Base-by-base conservation (phyloP, 2,797 vertebrate species). In the Botia kubotai region DNA sequence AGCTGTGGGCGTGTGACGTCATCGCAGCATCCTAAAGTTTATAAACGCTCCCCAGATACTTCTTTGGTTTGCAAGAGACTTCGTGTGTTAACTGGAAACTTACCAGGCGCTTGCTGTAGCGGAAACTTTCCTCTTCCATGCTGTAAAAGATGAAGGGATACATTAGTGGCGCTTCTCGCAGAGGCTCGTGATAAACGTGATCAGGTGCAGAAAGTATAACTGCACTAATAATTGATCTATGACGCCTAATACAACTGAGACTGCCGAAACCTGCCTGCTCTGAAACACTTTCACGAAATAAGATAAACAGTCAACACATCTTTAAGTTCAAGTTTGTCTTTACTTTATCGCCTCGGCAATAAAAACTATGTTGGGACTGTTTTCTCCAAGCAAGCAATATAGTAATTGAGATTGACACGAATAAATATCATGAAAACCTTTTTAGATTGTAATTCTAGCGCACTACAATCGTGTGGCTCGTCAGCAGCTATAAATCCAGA, bases 21-120 rank as follows among this genome's bases (percentile, higher is more conserved):
- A 60, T 60, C 55, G 46, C 77, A 80, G 19, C 14, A 8, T 33
- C 19, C 10, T 53, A 26, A 46, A 33, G 3, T 33, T 33, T 33
- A 33, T 33, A 33, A 33, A 33, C 19, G 16, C 55, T 48, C 8
- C 65, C 19, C 5, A 19, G 16, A 67, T 19, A 2, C 19, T 14
- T 0, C 17, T 77, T 46, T 68, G 14, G 5, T n/a, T 67, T 55
- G 16, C 33, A 46, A 26, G 36, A 53, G 13, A 52, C 29, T 0
- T 6, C 2, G 10, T 62, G 2, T 33, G 4, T 46, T 26, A 71
- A 65, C 48, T 1, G 62, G 72, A 60, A 79, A 96, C 97, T 96
- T 87, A 98, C 97, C 96, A 98, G 91, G 90, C 97, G 95, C 90
- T 98, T 96, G 93, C 97, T 98, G 93, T 98, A 98, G 70, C 97